phyloP scores from a whole-genome alignment of 2,797 vertebrate genomes.

The Thunnus albacares region DNA sequence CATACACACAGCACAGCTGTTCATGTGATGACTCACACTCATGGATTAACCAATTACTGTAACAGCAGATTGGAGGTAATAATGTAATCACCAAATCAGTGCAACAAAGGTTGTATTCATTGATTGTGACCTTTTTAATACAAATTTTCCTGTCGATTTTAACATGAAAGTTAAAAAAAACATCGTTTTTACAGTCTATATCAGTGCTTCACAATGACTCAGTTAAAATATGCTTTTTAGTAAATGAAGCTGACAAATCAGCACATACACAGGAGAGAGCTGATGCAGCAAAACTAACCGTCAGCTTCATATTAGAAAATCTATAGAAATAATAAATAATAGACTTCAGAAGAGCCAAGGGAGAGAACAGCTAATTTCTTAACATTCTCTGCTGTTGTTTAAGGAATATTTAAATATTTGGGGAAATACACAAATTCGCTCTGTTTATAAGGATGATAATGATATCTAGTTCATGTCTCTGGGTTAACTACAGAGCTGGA shows the following conservation, averaged over 20 bases:
- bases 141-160: neutral
- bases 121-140: neutral
- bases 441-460: too few species aligned
- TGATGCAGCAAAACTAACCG: neutral
- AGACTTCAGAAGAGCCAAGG: too few species aligned
- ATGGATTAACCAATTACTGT: neutral
- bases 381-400: too few species aligned
- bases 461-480: too few species aligned
- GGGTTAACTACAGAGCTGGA: too few species aligned
- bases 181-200: neutral
- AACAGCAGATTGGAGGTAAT: neutral
- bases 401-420: too few species aligned
- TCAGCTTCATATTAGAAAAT: too few species aligned
- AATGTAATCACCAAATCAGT: neutral
- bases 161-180: neutral
- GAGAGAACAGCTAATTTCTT: too few species aligned
- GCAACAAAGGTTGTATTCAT: neutral
- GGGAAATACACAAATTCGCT: too few species aligned
- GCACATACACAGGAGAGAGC: neutral
- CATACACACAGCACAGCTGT: slow-evolving; percentile 1
- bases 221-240: neutral
- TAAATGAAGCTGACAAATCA: neutral
- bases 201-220: neutral
- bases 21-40: neutral
- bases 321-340: too few species aligned